A percentile compares a stretch with the other conserved stretches of the same genome.
Conservation (phyloP, 2,888 invertebrate species). For the Koerneria pararmatus region DNA sequence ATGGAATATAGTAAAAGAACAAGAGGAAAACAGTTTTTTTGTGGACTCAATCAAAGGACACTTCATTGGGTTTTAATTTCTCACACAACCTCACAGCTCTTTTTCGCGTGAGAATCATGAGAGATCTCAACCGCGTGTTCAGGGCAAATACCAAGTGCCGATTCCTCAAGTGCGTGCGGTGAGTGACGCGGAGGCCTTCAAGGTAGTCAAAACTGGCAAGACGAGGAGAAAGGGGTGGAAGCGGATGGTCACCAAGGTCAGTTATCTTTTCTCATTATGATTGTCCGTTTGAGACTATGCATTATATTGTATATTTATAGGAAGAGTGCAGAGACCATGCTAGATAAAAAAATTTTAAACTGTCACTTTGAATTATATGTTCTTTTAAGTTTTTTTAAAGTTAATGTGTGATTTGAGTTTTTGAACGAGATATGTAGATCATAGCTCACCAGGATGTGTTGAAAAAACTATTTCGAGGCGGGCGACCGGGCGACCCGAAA, state of each 20-base stretch:
- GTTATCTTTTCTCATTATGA: constrained; percentile 58
- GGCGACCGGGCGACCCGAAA: too few species aligned
- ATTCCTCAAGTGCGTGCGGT: constrained; percentile 95
- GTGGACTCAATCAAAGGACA: background rate
- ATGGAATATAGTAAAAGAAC: background rate
- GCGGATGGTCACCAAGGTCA: constrained; percentile 96
- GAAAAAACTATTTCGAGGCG: too few species aligned
- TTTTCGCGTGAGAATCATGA: too few species aligned
- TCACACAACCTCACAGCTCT: constrained; percentile 2
- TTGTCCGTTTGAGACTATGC: background rate
- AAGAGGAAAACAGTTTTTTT: background rate
- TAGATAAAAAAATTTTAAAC: background rate
- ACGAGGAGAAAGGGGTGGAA: constrained; percentile 83
- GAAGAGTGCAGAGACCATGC: background rate
- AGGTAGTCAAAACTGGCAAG: constrained; percentile 62
- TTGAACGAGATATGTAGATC: too few species aligned
- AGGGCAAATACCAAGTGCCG: constrained; percentile 98
- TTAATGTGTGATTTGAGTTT: too few species aligned
- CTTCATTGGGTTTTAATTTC: background rate
- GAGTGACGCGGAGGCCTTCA: constrained; percentile 93
- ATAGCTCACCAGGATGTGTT: too few species aligned
- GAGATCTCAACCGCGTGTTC: constrained; percentile 23
- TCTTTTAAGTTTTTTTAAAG: background rate
- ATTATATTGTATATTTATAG: background rate
- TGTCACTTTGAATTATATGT: background rate